phyloP scores from a whole-genome alignment of 2,888 invertebrate genomes.

The Brenthis daphne region DNA sequence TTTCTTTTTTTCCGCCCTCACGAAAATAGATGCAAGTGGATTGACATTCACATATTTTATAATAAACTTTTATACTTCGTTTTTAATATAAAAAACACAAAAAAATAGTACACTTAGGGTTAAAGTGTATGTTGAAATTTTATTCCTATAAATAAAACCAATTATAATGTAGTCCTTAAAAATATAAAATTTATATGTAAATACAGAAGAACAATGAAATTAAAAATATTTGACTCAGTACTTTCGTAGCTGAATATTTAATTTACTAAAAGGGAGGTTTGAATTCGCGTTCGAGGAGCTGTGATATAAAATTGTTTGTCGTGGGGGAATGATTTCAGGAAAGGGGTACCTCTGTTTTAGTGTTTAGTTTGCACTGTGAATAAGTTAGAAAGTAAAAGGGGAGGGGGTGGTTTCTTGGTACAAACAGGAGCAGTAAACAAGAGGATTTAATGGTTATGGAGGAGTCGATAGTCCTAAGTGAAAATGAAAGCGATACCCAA shows the following conservation, averaged over 20 bases:
- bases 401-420: conserved; percentile 39
- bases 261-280: conserved; percentile 47
- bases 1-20: too few relatives aligned
- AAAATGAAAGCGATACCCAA: conserved; percentile 72
- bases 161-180: neutral
- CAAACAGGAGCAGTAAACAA: conserved; percentile 64
- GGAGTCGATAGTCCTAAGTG: conserved; percentile 69
- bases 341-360: conserved; percentile 55
- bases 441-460: conserved; percentile 70
- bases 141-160: conserved; percentile 1
- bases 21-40: too few relatives aligned
- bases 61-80: too few relatives aligned
- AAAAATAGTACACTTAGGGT: too few relatives aligned
- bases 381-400: conserved; percentile 57
- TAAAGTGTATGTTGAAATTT: neutral
- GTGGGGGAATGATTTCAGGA: conserved; percentile 48
- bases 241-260: conserved; percentile 57
- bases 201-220: conserved; percentile 40
- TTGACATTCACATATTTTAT: too few relatives aligned
- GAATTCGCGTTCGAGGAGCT: conserved; percentile 41
- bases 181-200: conserved; percentile 8
- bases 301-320: conserved; percentile 54
- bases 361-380: conserved; percentile 64
- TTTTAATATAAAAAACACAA: too few relatives aligned
- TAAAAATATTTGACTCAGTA: conserved; percentile 49